Evolutionary conservation across 2,113 vertebrate genomes (phyloP).

Genomic region (Cephalopholis sonnerati): DNA sequence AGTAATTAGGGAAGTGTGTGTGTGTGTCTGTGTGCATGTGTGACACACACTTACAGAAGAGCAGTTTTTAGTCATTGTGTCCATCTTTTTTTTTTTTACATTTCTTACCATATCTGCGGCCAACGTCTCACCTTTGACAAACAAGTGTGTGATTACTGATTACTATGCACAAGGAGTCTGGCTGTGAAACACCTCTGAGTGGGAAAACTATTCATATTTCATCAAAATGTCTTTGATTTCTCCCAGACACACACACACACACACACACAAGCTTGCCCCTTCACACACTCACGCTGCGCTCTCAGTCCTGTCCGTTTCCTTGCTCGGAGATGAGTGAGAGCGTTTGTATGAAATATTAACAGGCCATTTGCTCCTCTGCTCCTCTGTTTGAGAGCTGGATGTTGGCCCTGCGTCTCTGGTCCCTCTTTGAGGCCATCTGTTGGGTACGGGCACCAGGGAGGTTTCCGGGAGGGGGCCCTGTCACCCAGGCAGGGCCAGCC

Average conservation of each 20-base stretch:
- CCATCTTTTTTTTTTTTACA: background rate
- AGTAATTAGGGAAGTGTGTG: slow-evolving; percentile 61
- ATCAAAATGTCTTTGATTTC: slow-evolving; percentile 80
- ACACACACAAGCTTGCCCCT: slow-evolving; percentile 41
- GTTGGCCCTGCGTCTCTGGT: slow-evolving; percentile 78
- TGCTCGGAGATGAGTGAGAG: slow-evolving; percentile 76
- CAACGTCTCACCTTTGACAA: slow-evolving; percentile 39
- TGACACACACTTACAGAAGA: slow-evolving; percentile 13
- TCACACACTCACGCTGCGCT: slow-evolving; percentile 46
- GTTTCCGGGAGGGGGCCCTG: slow-evolving; percentile 75
- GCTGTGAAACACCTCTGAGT: slow-evolving; percentile 82
- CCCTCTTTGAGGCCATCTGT: slow-evolving; percentile 86
- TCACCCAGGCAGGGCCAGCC: slow-evolving; percentile 76
- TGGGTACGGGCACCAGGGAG: slow-evolving; percentile 80
- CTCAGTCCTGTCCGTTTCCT: slow-evolving; percentile 70
- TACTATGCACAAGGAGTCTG: slow-evolving; percentile 51
- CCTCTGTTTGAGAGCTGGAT: slow-evolving; percentile 80
- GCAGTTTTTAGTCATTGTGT: background rate
- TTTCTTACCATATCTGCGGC: slow-evolving; percentile 6
- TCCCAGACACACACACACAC: slow-evolving; percentile 45
- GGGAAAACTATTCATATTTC: slow-evolving; percentile 70
- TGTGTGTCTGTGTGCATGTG: slow-evolving; percentile 24
- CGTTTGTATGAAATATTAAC: slow-evolving; percentile 85
- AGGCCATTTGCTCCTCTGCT: slow-evolving; percentile 84
- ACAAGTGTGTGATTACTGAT: slow-evolving; percentile 46